phyloP scores from a whole-genome alignment of 2,113 vertebrate genomes.

The Pagrus major region DNA sequence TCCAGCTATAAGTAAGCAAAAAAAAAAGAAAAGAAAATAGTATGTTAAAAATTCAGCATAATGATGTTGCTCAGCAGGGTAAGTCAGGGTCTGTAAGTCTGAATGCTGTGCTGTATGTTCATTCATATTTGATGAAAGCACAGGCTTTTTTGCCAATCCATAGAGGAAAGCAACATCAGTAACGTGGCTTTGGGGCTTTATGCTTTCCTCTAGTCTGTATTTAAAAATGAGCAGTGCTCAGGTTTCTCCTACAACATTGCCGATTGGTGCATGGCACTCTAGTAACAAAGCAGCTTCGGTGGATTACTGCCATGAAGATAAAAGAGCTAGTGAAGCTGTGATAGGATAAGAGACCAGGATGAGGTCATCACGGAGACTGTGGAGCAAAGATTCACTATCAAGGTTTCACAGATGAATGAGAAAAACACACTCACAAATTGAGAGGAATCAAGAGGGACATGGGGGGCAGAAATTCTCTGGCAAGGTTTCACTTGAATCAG shows the following conservation, averaged over 20 bases:
- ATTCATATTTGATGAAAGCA: constrained; percentile 76
- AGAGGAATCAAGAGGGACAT: not conserved
- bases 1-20: constrained; percentile 25
- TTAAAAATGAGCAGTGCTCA: constrained; percentile 32
- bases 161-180: constrained; percentile 44
- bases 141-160: constrained; percentile 58
- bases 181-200: constrained; percentile 35
- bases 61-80: constrained; percentile 46
- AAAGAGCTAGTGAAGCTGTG: constrained; percentile 16
- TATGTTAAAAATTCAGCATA: constrained; percentile 56
- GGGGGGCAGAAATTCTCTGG: constrained; percentile 11
- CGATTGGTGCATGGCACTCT: not conserved
- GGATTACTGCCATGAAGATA: constrained; percentile 32
- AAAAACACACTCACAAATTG: not conserved
- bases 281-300: constrained; percentile 21
- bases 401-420: constrained; percentile 19
- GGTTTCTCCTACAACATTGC: constrained; percentile 8
- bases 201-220: constrained; percentile 33
- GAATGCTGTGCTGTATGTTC: constrained; percentile 51
- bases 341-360: constrained; percentile 4
- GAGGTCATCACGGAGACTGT: not conserved
- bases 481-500: constrained; percentile 13
- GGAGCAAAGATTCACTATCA: constrained; percentile 9
- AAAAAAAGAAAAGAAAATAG: constrained; percentile 33
- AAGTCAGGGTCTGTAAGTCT: constrained; percentile 19